These are phyloP conservation scores for Scyliorhinus canicula DNA, from an alignment of 2,797 vertebrate species.

Conservation along the genomic window DNA sequence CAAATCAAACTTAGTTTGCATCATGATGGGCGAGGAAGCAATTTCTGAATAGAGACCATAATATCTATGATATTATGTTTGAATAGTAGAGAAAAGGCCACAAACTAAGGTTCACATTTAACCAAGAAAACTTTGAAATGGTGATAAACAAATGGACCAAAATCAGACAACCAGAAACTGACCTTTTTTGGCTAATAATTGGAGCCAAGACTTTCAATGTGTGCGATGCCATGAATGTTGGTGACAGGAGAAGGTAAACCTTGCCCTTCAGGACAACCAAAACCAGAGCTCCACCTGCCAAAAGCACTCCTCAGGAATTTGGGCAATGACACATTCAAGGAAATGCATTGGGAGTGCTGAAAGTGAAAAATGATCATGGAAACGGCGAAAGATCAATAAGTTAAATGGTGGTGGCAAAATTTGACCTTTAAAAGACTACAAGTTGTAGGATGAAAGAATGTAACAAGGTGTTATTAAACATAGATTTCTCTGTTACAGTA, in stretches of 20 bases:
- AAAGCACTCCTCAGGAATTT: neutral
- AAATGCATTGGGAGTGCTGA: neutral
- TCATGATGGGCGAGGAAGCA: neutral
- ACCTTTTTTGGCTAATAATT: neutral
- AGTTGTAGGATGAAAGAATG: too few relatives aligned
- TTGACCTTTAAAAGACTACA: too few relatives aligned
- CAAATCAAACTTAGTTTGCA: neutral
- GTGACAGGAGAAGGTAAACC: neutral
- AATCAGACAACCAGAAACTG: neutral
- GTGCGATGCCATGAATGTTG: neutral
- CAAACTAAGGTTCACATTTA: neutral
- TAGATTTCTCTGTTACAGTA: neutral
- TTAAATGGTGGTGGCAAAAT: neutral
- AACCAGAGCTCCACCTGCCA: neutral
- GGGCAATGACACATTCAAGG: neutral
- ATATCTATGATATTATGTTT: neutral
- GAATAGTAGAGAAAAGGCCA: neutral
- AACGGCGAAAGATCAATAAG: neutral
- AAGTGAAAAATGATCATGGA: neutral
- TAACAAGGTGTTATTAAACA: neutral
- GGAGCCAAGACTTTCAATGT: neutral
- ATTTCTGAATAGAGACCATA: neutral
- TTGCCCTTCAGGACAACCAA: neutral
- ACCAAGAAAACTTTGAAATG: neutral
- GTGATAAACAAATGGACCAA: neutral